Evolutionary conservation across 2,888 invertebrate species (phyloP).

Genomic region (Drosophila lutescens): DNA sequence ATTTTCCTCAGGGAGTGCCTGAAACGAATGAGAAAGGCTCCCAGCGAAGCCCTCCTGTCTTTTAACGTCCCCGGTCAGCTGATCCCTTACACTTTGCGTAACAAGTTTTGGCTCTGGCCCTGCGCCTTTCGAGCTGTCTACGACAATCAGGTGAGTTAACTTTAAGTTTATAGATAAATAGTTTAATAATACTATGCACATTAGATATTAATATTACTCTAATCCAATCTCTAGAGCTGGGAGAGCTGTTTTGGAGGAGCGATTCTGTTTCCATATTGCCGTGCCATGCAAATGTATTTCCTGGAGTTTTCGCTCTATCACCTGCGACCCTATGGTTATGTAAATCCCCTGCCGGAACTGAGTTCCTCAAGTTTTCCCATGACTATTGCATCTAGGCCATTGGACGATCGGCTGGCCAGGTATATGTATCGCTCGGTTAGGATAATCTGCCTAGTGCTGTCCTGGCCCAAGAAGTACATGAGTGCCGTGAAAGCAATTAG

Average conservation of each 20-base stretch:
- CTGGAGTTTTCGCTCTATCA: conserved; percentile 97
- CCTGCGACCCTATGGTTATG: conserved; percentile 90
- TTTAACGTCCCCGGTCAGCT: conserved; percentile 96
- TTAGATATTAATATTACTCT: too few species aligned
- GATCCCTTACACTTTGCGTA: conserved; percentile 92
- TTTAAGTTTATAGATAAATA: too few species aligned
- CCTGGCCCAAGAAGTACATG: conserved; percentile 92
- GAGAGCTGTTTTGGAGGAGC: conserved; percentile 90
- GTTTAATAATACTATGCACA: too few species aligned
- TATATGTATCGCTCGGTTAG: conserved; percentile 42
- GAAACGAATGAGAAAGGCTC: conserved; percentile 92
- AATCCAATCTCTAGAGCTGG: conserved; percentile 61
- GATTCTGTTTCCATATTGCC: conserved; percentile 96
- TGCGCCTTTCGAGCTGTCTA: conserved; percentile 96
- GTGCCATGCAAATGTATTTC: conserved; percentile 96
- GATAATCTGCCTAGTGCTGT: conserved; percentile 57
- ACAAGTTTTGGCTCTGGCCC: conserved; percentile 96
- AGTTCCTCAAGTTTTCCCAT: conserved; percentile 9
- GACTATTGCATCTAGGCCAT: not conserved
- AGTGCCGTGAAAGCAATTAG: conserved; percentile 94
- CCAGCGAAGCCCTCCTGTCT: conserved; percentile 88
- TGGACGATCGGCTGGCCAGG: conserved; percentile 20
- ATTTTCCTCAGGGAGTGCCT: conserved; percentile 93
- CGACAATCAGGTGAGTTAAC: conserved; percentile 84
- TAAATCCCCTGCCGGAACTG: conserved; percentile 61